Base-by-base conservation (phyloP, 2,888 invertebrate genomes). In the Phalera bucephala region DNA sequence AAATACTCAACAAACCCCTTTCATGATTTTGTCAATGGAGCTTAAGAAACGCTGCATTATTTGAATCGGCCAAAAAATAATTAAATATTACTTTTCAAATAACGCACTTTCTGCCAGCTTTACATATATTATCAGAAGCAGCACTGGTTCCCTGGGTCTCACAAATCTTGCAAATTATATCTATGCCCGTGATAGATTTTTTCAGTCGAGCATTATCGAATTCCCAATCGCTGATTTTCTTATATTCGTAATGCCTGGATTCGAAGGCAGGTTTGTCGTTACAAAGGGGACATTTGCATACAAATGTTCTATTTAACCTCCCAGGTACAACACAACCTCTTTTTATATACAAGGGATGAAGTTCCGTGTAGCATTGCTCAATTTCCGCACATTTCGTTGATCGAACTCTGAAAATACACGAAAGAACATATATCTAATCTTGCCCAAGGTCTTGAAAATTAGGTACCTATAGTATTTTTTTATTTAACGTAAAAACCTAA, bases 251-350 rank as follows among this genome's bases (percentile, higher is more conserved):
- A 59, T 70, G 69, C 33, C 52, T 45, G 34, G 43, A 32, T 29
- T 78, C 72, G 31, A 56, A 46, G 10, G 68, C 64, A 38, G 79
- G 71, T 59, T 81, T 83, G 53, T 82, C 75, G 55, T 84, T 84
- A 52, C 85, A 84, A 20, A 84, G 50, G 22, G 74, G 79, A 49
- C 85, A 86, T 64, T 80, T 84, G 59, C 85, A 86, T 52, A 69
- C 54, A 59, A 81, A 81, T 40, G 78, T 81, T 48, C 67, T 70
- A 40, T 79, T 81, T 38, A 76, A 25, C 43, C 57, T 61, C 14
- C 51, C 60, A 53, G 65, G 69, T 45, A 64, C 40, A 14, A 64
- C 37, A 61, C 86, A 84, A 27, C 80, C 83, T 41, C 84, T 72
- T 66, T 56, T 77, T 52, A 85, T 71, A 38, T 68, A 84, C 35